Conservation (phyloP, 1,140 invertebrate species). For the Cecropterus lyciades region DNA sequence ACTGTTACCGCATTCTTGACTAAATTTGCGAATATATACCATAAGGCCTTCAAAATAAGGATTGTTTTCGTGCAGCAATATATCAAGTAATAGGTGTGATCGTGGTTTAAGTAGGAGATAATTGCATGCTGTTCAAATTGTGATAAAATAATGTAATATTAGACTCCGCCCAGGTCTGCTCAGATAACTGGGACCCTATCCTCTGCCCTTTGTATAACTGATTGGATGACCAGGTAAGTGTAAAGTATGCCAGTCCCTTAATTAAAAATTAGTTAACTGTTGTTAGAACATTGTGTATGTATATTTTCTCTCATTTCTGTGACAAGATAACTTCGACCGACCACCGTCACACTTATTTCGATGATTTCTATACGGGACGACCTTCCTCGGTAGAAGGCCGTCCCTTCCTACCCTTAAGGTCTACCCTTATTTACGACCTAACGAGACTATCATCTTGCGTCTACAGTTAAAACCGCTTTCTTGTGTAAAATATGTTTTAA, state of each 20-base stretch:
- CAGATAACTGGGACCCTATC: constrained; percentile 12
- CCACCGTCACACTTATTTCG: no score
- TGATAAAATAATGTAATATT: constrained; percentile 23
- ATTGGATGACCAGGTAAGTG: not conserved
- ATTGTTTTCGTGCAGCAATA: not conserved
- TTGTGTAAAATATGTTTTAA: no score
- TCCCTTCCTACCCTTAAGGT: no score
- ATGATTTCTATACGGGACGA: no score
- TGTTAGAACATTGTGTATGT: not conserved
- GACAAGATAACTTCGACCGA: no score
- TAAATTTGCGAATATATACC: not conserved
- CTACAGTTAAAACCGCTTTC: no score
- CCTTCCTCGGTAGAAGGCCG: no score
- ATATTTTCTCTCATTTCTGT: no score
- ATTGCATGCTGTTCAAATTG: constrained; percentile 13
- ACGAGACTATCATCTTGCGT: no score
- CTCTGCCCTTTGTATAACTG: constrained; percentile 16
- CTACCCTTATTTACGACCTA: no score
- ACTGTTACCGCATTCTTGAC: constrained; percentile 12
- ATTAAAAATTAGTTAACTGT: constrained; percentile 5
- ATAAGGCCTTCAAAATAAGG: not conserved
- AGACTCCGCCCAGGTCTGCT: constrained; percentile 1
- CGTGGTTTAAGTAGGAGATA: constrained; percentile 6
- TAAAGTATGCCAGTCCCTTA: not conserved
- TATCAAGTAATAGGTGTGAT: not conserved